These are phyloP conservation scores for Trichogramma evanescens DNA, from an alignment of 2,888 invertebrate genomes.

Conservation along the genomic window DNA sequence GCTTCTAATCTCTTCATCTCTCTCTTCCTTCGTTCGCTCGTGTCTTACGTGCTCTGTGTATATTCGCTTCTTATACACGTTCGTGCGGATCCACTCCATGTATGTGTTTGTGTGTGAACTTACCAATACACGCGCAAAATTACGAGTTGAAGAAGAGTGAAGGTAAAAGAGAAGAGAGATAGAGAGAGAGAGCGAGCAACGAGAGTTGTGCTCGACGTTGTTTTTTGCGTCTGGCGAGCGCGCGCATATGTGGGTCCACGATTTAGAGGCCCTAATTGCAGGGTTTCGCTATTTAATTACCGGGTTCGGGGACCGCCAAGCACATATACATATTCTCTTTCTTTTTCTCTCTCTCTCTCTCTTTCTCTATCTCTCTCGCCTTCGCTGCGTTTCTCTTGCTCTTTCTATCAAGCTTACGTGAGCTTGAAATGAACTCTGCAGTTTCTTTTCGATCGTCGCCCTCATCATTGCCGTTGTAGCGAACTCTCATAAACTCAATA, in stretches of 20 bases:
- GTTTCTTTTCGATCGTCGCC: too few relatives aligned
- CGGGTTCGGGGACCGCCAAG: slow-evolving; percentile 52
- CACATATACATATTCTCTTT: slow-evolving; percentile 19
- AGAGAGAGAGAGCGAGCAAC: background rate
- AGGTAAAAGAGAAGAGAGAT: slow-evolving; percentile 19
- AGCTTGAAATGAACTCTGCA: too few relatives aligned
- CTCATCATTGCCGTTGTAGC: too few relatives aligned
- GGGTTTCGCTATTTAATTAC: slow-evolving; percentile 78
- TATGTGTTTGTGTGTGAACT: background rate
- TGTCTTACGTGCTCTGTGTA: slow-evolving; percentile 3
- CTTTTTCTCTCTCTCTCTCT: slow-evolving; percentile 24
- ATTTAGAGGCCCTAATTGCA: slow-evolving; percentile 82
- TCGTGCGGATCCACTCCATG: slow-evolving; percentile 19
- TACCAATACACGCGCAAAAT: slow-evolving; percentile 11
- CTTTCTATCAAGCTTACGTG: too few relatives aligned
- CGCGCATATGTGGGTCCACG: slow-evolving; percentile 50
- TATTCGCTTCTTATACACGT: slow-evolving; percentile 10
- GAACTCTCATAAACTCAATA: too few relatives aligned
- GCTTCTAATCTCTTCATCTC: slow-evolving; percentile 22
- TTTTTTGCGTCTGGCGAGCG: slow-evolving; percentile 50
- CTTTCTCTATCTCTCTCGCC: slow-evolving; percentile 4
- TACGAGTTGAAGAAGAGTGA: slow-evolving; percentile 13
- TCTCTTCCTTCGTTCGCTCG: slow-evolving; percentile 7
- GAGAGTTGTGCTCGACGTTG: slow-evolving; percentile 35
- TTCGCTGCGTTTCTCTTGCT: background rate